Conservation (phyloP, 64 coral and sea anemone genomes). For the Dendronephthya gigantea region DNA sequence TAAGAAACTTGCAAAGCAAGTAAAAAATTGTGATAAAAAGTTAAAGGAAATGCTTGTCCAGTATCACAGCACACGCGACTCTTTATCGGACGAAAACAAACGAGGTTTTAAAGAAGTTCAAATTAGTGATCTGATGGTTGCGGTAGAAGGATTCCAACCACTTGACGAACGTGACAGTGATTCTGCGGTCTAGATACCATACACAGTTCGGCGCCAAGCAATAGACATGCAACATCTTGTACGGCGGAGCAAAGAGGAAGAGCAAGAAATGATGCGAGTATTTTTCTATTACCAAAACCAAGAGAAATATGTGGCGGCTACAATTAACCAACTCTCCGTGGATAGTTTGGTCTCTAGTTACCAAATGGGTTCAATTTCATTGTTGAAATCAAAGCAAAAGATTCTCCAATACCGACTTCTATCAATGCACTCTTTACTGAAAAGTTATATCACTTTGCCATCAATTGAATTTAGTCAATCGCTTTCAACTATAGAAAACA, state of each 20-base stretch:
- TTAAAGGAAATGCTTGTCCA: slow-evolving; percentile 3
- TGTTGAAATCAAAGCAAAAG: background rate
- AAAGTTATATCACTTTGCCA: too few species aligned
- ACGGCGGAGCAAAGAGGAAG: background rate
- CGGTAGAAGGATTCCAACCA: background rate
- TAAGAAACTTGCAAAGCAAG: slow-evolving; percentile 10
- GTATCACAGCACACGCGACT: background rate
- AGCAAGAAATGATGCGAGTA: slow-evolving; percentile 13
- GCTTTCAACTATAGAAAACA: too few species aligned
- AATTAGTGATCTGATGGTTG: background rate
- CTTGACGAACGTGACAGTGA: background rate
- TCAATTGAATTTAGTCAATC: too few species aligned
- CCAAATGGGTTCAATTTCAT: background rate
- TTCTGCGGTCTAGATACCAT: background rate
- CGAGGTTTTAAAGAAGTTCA: background rate
- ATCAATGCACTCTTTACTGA: background rate
- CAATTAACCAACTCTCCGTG: background rate
- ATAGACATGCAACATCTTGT: slow-evolving; percentile 5
- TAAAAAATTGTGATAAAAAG: background rate
- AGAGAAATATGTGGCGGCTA: background rate
- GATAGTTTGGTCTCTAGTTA: background rate
- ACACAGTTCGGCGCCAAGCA: background rate
- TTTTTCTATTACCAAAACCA: background rate
- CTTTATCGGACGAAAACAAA: background rate
- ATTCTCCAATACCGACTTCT: background rate